phyloP scores from a whole-genome alignment of 2,113 vertebrate genomes.

The Progne subis region DNA sequence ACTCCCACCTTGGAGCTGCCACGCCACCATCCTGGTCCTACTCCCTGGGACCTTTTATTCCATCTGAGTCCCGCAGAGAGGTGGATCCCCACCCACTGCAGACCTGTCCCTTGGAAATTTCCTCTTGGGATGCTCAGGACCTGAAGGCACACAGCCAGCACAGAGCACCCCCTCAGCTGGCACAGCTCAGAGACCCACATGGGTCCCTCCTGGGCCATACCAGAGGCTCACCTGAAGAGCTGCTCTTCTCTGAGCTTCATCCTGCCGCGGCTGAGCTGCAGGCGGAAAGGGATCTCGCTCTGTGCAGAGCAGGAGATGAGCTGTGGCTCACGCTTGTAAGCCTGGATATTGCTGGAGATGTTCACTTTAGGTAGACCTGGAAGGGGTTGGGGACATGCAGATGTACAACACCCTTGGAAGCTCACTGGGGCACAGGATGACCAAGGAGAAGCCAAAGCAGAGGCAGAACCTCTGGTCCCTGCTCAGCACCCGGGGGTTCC shows the following conservation, averaged over 20 bases:
- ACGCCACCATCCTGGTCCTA: background rate
- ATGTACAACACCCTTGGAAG: rapidly evolving
- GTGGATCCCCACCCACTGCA: rapidly evolving
- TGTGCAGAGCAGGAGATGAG: constrained; percentile 82
- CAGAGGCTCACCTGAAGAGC: constrained; percentile 78
- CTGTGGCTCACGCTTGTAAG: constrained; percentile 77
- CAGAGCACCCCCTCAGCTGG: background rate
- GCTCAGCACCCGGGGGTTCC: background rate
- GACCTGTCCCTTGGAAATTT: background rate
- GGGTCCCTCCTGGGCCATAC: background rate
- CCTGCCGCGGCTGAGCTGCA: constrained; percentile 81
- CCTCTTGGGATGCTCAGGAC: background rate
- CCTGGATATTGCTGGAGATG: constrained; percentile 81
- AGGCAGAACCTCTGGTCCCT: background rate
- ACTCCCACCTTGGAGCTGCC: background rate
- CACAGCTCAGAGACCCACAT: background rate
- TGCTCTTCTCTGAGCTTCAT: constrained; percentile 78
- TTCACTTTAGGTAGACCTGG: constrained; percentile 85
- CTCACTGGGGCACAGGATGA: background rate
- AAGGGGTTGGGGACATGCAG: background rate
- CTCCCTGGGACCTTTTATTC: no score
- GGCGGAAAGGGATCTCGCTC: constrained; percentile 84
- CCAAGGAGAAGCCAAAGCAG: background rate
- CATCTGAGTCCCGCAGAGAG: no score
- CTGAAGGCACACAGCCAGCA: background rate